Evolutionary conservation across 2,888 invertebrate species (phyloP), one percentile per base, ranked within the genome.

Genomic region (Globia sparganii): DNA sequence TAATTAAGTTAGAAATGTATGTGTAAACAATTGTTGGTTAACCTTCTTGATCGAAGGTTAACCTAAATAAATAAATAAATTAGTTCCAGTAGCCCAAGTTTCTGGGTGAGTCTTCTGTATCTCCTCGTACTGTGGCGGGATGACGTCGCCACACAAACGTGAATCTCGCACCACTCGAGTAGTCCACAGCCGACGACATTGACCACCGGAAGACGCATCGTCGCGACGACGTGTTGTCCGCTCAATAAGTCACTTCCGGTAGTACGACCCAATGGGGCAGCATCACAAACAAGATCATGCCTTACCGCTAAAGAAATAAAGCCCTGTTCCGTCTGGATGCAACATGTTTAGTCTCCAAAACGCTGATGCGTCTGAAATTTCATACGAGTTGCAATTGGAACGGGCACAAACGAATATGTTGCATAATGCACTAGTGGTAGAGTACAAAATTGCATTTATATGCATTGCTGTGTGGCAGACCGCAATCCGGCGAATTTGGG

Each of bases 201-300:
- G 94, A 92, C 92, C 92, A 90, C 90, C 94, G 95, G 95, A 95
- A 94, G 93, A 90, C 90, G 89, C 90, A 89, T 92, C 92, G 92
- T 91, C 92, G 92, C 92, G 93, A 90, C 92, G 87, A 88, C 83
- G 87, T 87, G 92, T 92, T 89, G 90, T 90, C 92, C 92, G 90
- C 91, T 92, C 93, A 94, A 95, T 93, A 91, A 93, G 89, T 83
- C 83, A 81, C 91, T 95, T 95, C 95, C 95, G 93, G 89, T 89
- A 86, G 84, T 86, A 83, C 76, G 77, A 86, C 83, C 72, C 76
- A 76, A 64, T 62, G 46, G 53, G 34, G 9, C 69, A 79, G 40
- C 40, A 3, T 53, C 37, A 69, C 78, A 77, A 73, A 43, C 75
- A 21, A 88, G 6, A 84, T 86, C 74, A 62, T 66, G 89, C 89